Evolutionary conservation across 2,888 invertebrate genomes (phyloP).

Genomic region (Miltochrista miniata): DNA sequence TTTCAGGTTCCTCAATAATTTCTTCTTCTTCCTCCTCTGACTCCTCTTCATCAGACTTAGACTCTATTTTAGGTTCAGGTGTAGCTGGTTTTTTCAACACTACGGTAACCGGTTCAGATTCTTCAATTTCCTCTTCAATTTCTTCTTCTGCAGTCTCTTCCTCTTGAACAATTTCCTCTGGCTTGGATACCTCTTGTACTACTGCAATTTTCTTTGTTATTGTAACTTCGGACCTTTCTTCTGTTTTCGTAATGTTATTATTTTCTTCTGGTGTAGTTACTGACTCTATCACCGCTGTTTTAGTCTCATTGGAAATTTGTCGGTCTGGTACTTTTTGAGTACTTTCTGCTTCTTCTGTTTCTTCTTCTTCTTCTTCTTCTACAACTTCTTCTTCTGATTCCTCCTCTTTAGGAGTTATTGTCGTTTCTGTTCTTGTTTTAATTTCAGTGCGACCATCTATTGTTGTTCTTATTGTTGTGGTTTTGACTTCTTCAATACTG

Average conservation of each 20-base stretch:
- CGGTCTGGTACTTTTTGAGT: constrained; percentile 31
- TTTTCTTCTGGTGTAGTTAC: constrained; percentile 40
- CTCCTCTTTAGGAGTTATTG: constrained; percentile 65
- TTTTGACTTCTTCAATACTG: constrained; percentile 68
- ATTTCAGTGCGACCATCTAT: constrained; percentile 74
- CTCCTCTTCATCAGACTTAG: constrained; percentile 20
- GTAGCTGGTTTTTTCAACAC: constrained; percentile 39
- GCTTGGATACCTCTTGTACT: constrained; percentile 53
- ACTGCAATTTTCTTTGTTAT: constrained; percentile 64
- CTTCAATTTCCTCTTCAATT: constrained; percentile 42
- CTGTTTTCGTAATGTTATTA: constrained; percentile 55
- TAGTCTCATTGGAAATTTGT: constrained; percentile 33
- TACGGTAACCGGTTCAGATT: constrained; percentile 41
- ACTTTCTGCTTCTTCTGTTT: constrained; percentile 37
- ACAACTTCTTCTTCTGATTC: constrained; percentile 59
- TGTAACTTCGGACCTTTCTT: constrained; percentile 63
- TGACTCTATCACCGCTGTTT: constrained; percentile 35
- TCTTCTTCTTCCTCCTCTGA: constrained; percentile 10
- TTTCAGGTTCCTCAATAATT: constrained; percentile 10
- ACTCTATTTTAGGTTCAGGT: constrained; percentile 15
- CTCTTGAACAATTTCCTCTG: constrained; percentile 41
- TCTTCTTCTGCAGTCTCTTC: constrained; percentile 48
- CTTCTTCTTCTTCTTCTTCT: constrained; percentile 47
- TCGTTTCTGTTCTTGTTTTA: constrained; percentile 72
- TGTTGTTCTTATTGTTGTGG: constrained; percentile 73